These are phyloP conservation scores for Oxygymnocypris stewartii DNA, from an alignment of 2,113 vertebrate species.

Conservation along the genomic window DNA sequence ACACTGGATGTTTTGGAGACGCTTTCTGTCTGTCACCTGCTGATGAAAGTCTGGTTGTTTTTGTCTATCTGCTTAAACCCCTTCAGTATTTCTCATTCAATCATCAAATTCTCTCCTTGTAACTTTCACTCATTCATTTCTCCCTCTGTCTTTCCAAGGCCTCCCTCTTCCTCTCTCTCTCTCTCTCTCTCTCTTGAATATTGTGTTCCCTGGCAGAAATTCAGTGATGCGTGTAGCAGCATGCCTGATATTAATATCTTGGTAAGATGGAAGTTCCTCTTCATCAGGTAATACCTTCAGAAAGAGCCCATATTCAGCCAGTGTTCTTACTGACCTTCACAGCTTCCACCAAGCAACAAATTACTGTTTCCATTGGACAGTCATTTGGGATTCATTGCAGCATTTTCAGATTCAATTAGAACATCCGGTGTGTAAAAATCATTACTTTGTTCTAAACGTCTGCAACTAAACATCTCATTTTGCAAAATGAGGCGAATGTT, in stretches of 20 bases:
- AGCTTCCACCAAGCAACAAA: not conserved
- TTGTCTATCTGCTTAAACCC: not conserved
- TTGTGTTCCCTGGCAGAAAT: conserved; percentile 34
- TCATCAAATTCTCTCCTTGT: not conserved
- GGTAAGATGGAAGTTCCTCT: conserved; percentile 41
- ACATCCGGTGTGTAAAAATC: not conserved
- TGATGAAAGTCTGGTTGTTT: not conserved
- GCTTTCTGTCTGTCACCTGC: conserved; percentile 33
- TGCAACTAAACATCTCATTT: not conserved
- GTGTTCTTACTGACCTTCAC: not conserved
- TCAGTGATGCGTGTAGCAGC: conserved; percentile 27
- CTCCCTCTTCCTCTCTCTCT: not conserved
- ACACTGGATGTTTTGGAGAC: conserved; percentile 37
- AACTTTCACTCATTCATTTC: not conserved
- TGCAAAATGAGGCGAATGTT: not conserved
- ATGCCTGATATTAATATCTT: conserved; percentile 47
- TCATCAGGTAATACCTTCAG: conserved; percentile 5
- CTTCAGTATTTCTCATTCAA: not conserved
- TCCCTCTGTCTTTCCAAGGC: not conserved
- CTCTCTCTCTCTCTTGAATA: not conserved
- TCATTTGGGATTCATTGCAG: not conserved
- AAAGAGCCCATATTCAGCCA: not conserved
- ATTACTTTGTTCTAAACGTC: too few relatives aligned
- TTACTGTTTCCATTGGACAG: not conserved
- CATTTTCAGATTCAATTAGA: not conserved